Conservation (phyloP, 2,113 vertebrate genomes). For the Cygnus buccinator region DNA sequence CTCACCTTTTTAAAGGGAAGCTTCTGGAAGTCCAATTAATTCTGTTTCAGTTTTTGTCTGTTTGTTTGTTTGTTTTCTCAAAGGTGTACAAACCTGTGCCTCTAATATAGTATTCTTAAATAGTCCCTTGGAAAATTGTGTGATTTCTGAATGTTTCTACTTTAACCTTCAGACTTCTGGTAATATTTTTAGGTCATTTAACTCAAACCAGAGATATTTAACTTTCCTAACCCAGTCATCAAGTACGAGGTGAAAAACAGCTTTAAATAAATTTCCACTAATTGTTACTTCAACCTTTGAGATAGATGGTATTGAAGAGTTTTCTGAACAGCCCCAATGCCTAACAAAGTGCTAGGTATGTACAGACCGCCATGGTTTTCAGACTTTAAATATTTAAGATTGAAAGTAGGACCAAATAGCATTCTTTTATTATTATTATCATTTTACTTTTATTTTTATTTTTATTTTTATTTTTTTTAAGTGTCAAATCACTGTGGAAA, state of each 20-base stretch:
- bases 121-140: not conserved
- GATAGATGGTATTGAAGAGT: not conserved
- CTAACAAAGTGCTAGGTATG: accelerated
- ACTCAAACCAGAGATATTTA: not conserved
- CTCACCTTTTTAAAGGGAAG: not conserved
- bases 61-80: not conserved
- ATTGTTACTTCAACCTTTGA: not conserved
- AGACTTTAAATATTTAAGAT: not conserved
- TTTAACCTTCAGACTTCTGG: not conserved
- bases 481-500: not conserved
- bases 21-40: not conserved
- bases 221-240: not conserved
- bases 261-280: not conserved
- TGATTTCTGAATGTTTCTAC: not conserved
- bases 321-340: not conserved
- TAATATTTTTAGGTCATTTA: not conserved
- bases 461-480: not conserved
- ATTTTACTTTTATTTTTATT: not conserved
- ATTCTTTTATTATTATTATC: not conserved
- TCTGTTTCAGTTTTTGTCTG: not conserved
- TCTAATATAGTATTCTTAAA: not conserved
- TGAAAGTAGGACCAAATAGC: not conserved
- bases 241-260: not conserved
- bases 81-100: not conserved
- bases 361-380: not conserved